Evolutionary conservation across 2,113 vertebrate genomes (phyloP), one percentile per base, ranked within the genome.

Genomic region (Brachypteracias leptosomus): DNA sequence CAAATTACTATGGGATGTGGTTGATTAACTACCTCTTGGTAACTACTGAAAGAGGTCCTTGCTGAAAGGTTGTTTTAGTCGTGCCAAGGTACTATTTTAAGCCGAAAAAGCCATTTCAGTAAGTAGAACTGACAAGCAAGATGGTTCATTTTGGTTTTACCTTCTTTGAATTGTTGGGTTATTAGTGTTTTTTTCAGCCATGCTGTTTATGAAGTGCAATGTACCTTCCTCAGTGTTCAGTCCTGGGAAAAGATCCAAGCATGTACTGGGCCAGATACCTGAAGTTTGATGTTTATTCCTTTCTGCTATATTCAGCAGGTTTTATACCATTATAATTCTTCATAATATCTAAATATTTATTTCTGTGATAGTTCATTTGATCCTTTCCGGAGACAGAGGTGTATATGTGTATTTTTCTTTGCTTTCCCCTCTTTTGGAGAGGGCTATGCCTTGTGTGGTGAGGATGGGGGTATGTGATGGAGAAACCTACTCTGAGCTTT

Each of bases 401-500:
- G 4, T 11, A 16, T 25, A 6, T 15, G 6, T 61, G 7, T 52
- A 13, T 22, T 82, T 78, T 68, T 44, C 24, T 51, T 55, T 71
- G 16, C 63, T 57, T 81, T 67, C 33, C 9, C 11, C 14, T 44
- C 20, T 85, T 82, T 87, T 47, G 52, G 44, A 84, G 12, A 65
- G 21, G 6, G 9, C 7, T 35, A 10, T 40, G 11, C 19, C 44
- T 76, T 85, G 28, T 44, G 31, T 15, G 61, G 2, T 58, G 82
- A 76, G 31, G n/a, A 38, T 46, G 42, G 25, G 33, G 21, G 10
- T 25, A 35, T 0, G 2, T 25, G 74, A 15, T 0, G 1, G 33
- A 55, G 44, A 85, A 72, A 63, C 5, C 7, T n/a, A 25, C 4
- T 4, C 16, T 88, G 42, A 74, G 14, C 25, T 74, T 74, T 62